Base-by-base conservation (phyloP, 2,797 vertebrate genomes). In the Oreochromis mossambicus region DNA sequence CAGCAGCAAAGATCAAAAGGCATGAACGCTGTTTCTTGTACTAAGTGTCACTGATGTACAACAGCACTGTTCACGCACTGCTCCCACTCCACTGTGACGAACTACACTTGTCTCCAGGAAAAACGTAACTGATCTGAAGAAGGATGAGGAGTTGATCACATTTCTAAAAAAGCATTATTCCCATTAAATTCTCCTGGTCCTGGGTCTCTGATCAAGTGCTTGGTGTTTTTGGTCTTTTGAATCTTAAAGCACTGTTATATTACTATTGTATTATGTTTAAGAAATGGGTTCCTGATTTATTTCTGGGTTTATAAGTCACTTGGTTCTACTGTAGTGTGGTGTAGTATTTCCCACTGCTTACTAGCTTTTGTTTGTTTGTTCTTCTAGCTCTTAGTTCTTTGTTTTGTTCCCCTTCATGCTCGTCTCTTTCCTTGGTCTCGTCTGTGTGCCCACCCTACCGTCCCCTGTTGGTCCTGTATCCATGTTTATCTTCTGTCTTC, bases 211-310 rank as follows among this genome's bases (percentile, higher is more conserved):
- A 56, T 29, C 54, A 56, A 56, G 54, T 55, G 54, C 3, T 55
- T 26, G 13, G 54, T 55, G 24, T 55, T 4, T 38, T 38, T 36
- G 34, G 34, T 36, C 34, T 36, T 36, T 36, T 36, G 34, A 36
- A 36, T 36, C 34, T 8, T 54, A 55, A 3, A 55, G 24, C 24
- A 0, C 0, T 14, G 24, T 55, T 55, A 4, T 55, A 55, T 14
- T 26, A 8, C 26, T 55, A 5, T 55, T 55, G 2, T 26, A 14
- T 55, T 55, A 14, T 55, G 54, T 55, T 55, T 14, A 55, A 26
- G 21, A 54, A 24, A 24, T 24, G 52, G 52, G 1, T 54, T 54
- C 21, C 51, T 54, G 52, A 54, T 54, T 0, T 54, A 13, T 54
- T 54, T 54, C 52, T 54, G 12, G 52, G 21, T 26, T 55, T 55